A percentile compares a stretch with the other conserved stretches of the same genome.
These are phyloP conservation scores for Girardinichthys multiradiatus DNA, from an alignment of 2,113 vertebrate genomes.

Conservation along the genomic window DNA sequence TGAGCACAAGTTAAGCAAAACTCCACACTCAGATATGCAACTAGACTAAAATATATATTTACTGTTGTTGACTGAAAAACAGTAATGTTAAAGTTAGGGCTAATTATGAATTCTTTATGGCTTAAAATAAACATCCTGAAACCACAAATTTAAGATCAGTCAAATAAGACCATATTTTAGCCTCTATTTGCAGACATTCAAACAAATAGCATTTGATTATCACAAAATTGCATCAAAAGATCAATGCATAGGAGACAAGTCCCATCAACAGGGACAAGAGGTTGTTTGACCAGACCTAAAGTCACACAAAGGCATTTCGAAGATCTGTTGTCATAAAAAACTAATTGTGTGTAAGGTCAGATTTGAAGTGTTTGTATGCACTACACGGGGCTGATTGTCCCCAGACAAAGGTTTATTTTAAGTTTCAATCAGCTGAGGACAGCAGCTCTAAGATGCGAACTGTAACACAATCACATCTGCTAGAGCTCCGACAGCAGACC, in stretches of 20 bases:
- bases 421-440: slow-evolving; percentile 39
- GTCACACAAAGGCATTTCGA: neutral
- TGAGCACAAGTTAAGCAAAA: no score
- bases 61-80: neutral
- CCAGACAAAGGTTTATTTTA: slow-evolving; percentile 4
- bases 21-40: no score
- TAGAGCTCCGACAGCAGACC: slow-evolving; percentile 32
- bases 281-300: neutral
- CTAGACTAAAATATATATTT: no score
- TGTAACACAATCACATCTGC: slow-evolving; percentile 15
- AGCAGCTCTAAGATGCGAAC: slow-evolving; percentile 27
- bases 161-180: no score
- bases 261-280: neutral
- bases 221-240: no score
- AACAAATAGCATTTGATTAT: no score
- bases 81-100: neutral
- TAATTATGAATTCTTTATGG: neutral
- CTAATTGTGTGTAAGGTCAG: neutral
- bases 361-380: neutral
- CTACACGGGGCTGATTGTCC: neutral
- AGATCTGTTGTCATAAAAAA: neutral
- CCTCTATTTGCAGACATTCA: no score
- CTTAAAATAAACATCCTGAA: neutral
- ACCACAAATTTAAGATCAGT: neutral
- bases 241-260: no score